Percentiles rank a stretch among this genome's conserved stretches.
These are phyloP conservation scores for Stenoptilia bipunctidactyla DNA, from an alignment of 2,888 invertebrate species.

Conservation along the genomic window DNA sequence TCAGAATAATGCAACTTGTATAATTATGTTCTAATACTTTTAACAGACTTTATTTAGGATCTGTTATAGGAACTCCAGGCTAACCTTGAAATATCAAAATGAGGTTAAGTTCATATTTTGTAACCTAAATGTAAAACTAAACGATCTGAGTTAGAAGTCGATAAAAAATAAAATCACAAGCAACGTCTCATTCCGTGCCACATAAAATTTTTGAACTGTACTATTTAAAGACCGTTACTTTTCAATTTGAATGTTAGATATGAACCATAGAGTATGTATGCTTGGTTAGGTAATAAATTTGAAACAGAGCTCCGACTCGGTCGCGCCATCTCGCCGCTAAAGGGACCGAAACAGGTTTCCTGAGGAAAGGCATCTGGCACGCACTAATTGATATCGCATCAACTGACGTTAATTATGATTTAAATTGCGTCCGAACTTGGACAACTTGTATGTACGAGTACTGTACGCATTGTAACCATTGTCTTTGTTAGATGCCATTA, in stretches of 20 bases:
- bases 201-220: too few species aligned
- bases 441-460: not conserved
- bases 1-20: too few species aligned
- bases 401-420: conserved; percentile 40
- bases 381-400: conserved; percentile 59
- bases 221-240: not conserved
- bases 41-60: too few species aligned
- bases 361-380: conserved; percentile 57
- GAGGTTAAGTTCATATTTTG: too few species aligned
- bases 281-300: conserved; percentile 25
- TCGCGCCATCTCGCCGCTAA: conserved; percentile 28
- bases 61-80: too few species aligned
- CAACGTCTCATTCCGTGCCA: too few species aligned
- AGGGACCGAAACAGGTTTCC: conserved; percentile 56
- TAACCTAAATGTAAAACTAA: too few species aligned
- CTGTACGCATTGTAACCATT: not conserved
- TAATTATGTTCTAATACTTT: too few species aligned
- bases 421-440: not conserved
- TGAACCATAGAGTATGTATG: not conserved
- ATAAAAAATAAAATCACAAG: too few species aligned
- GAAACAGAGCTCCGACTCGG: conserved; percentile 40
- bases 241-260: conserved; percentile 2
- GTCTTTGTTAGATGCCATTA: not conserved
- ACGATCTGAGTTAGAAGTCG: too few species aligned
- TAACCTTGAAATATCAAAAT: too few species aligned